Base-by-base conservation (phyloP, 2,797 vertebrate genomes). In the Australoheros facetus region DNA sequence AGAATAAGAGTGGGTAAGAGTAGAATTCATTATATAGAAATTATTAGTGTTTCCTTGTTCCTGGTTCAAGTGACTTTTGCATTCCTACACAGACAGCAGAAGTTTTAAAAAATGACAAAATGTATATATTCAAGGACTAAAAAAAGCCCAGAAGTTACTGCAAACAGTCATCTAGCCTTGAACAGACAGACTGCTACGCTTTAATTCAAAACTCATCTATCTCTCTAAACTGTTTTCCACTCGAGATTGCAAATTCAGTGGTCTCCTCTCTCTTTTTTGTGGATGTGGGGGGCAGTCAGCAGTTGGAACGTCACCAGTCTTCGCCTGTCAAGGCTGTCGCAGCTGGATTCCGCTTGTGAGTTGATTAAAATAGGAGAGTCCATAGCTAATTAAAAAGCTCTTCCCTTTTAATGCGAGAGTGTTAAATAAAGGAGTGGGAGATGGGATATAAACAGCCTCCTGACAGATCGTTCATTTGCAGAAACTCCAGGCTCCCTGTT, bases 361-460 rank as follows among this genome's bases (percentile, higher is more conserved):
- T 95, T 94, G 94, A 95, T 95, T 95, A 95, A 96, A 95, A 95
- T 93, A 93, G 93, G 92, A 92, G 92, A 95, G 94, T 95, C 94
- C 90, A 88, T 81, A 91, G 92, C 93, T 95, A 95, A 96, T 95
- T 96, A 95, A 95, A 95, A 94, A 93, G 92, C 93, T 94, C 93
- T 90, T 94, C 91, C 92, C 90, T 91, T 93, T 94, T 93, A 93
- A 93, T 92, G 89, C 62, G 78, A 80, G 88, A 95, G 92, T 92
- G 93, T 95, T 95, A 94, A 95, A 92, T 95, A 94, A 95, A 94
- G 89, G 90, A 94, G 92, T 87, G 75, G 85, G 90, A 91, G 91
- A 92, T 87, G 86, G 89, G 89, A 93, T 93, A 93, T 93, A 94
- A 95, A 94, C 94, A 94, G 93, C 90, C 93, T 94, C 90, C 91